Percentiles rank a stretch among this genome's conserved stretches.
These are phyloP conservation scores for Nibea albiflora DNA, from an alignment of 2,113 vertebrate species.

Conservation along the genomic window DNA sequence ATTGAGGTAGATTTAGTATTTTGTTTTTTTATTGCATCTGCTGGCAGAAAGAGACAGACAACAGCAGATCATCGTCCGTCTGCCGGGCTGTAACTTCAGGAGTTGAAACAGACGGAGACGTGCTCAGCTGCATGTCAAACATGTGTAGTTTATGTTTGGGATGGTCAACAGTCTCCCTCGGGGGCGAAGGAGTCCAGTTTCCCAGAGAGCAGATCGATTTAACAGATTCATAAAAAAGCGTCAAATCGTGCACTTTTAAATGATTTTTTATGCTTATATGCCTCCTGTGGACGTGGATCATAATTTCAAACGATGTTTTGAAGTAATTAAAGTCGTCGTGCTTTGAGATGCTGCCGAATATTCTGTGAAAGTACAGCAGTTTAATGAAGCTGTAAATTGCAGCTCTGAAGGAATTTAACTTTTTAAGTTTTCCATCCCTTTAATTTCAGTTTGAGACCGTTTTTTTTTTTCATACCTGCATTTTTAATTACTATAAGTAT, in stretches of 20 bases:
- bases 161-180: conserved; percentile 2
- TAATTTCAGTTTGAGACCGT: background rate
- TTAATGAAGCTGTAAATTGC: background rate
- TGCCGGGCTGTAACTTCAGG: conserved; percentile 19
- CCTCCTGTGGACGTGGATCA: background rate
- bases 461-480: background rate
- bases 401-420: background rate
- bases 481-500: background rate
- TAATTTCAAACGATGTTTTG: background rate
- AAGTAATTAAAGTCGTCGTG: background rate
- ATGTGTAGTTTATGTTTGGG: conserved; percentile 45
- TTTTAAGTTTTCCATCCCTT: background rate
- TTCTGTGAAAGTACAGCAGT: background rate
- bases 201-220: background rate
- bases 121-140: conserved; percentile 36
- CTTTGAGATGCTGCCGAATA: background rate
- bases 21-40: background rate
- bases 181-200: conserved; percentile 29
- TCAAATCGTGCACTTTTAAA: background rate
- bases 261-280: background rate
- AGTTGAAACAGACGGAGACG: conserved; percentile 8
- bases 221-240: background rate
- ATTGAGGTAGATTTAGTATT: background rate
- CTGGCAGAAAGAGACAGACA: background rate
- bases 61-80: background rate